Base-by-base conservation (phyloP, 2,888 invertebrate genomes). In the Plemyria rubiginata region DNA sequence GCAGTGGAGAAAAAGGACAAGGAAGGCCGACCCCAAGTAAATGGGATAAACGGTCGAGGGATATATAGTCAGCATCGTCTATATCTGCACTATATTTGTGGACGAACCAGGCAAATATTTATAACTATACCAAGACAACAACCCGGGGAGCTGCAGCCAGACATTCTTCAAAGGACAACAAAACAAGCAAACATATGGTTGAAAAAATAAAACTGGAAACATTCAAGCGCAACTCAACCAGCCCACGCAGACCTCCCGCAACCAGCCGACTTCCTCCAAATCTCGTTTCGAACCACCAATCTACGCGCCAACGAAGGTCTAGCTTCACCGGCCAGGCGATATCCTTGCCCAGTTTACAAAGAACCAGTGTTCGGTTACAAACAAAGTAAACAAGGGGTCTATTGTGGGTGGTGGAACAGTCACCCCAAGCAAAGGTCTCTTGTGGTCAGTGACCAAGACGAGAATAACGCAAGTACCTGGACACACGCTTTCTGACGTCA, bases 381-480 rank as follows among this genome's bases (percentile, higher is more conserved):
- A 38, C 29, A 59, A 70, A 63, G 64, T 60, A 56, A 60, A 65
- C 53, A 68, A 66, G 67, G 65, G 79, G 66, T 82, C 86, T 79
- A 61, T 66, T 66, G 68, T 72, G 65, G 73, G 68, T 86, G 87
- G 90, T 71, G 77, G 87, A 86, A 85, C 91, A 91, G 86, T 91
- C 90, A 92, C 90, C 91, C 87, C 88, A 83, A 82, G 88, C 76
- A 86, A 88, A 90, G 90, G 92, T 90, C 85, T 82, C 77, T 79
- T 80, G 80, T 90, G 92, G 91, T 92, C 92, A 90, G 77, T 91
- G 92, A 91, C 92, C 91, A 91, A 83, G 84, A 82, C 85, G 81
- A 88, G 90, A 90, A 54, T 90, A 60, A 86, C 82, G 79, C 80
- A 79, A 79, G 84, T 88, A 85, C 87, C 87, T 89, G 87, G 72